Evolutionary conservation across 1,140 invertebrate species (phyloP).

Genomic region (Chlorops oryzae): DNA sequence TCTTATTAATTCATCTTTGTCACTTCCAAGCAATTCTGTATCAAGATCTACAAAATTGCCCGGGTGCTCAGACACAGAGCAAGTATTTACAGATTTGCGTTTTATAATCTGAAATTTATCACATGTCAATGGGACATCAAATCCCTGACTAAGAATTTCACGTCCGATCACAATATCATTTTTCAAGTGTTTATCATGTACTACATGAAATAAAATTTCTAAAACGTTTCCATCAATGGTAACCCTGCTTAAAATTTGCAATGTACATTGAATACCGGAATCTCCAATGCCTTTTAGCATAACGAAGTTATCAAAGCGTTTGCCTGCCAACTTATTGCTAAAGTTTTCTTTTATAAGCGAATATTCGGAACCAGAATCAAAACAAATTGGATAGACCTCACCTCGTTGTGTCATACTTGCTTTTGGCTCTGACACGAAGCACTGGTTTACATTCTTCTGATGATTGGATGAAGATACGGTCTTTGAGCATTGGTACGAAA

Average conservation of each 20-base stretch:
- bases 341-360: neutral
- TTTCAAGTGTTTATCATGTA: conserved; percentile 12
- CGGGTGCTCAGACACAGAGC: conserved; percentile 4
- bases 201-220: conserved; percentile 19
- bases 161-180: conserved; percentile 20
- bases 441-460: neutral
- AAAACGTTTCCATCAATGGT: conserved; percentile 12
- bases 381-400: neutral
- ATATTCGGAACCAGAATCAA: neutral
- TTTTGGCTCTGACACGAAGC: neutral
- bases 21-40: conserved; percentile 14
- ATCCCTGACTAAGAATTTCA: conserved; percentile 14
- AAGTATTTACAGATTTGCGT: conserved; percentile 14
- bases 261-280: neutral
- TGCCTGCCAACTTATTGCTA: neutral
- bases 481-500: neutral
- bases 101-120: conserved; percentile 17
- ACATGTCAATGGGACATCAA: conserved; percentile 13
- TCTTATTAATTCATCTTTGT: conserved; percentile 10
- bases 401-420: neutral
- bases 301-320: neutral
- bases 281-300: conserved; percentile 10
- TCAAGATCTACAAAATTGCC: conserved; percentile 9
- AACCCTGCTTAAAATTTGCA: conserved; percentile 1
- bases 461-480: neutral